A percentile compares a stretch with the other conserved stretches of the same genome.
phyloP scores from a whole-genome alignment of 2,888 invertebrate genomes.

The Hemicrepidius hirtus region DNA sequence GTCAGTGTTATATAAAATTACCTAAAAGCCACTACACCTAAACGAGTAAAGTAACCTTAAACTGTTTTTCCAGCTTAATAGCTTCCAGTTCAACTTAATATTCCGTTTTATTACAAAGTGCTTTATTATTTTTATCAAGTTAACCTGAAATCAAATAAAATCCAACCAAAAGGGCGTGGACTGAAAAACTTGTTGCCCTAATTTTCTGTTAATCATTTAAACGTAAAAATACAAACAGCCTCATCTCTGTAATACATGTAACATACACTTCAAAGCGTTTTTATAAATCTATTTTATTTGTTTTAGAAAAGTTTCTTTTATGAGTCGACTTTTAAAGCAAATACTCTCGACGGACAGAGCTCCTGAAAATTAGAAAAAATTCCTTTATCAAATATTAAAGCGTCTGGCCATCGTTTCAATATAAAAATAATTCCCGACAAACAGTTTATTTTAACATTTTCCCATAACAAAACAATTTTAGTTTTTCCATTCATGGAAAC shows the following conservation, averaged over 20 bases:
- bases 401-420: background rate
- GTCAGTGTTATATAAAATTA: background rate
- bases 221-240: background rate
- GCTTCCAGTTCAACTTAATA: too few relatives aligned
- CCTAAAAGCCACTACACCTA: conserved; percentile 1
- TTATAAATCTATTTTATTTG: background rate
- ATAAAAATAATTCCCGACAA: background rate
- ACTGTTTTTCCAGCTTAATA: too few relatives aligned
- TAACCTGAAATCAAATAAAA: too few relatives aligned
- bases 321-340: too few relatives aligned
- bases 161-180: too few relatives aligned
- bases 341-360: too few relatives aligned
- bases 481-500: background rate
- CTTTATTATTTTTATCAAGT: too few relatives aligned
- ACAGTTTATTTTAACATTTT: background rate
- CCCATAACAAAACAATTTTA: background rate
- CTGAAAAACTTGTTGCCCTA: background rate
- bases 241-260: background rate
- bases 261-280: background rate
- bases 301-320: too few relatives aligned
- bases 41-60: background rate
- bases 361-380: too few relatives aligned
- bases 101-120: too few relatives aligned
- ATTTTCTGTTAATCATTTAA: background rate
- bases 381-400: background rate